Evolutionary conservation across 2,113 vertebrate genomes (phyloP).

Genomic region (Lepus americanus): DNA sequence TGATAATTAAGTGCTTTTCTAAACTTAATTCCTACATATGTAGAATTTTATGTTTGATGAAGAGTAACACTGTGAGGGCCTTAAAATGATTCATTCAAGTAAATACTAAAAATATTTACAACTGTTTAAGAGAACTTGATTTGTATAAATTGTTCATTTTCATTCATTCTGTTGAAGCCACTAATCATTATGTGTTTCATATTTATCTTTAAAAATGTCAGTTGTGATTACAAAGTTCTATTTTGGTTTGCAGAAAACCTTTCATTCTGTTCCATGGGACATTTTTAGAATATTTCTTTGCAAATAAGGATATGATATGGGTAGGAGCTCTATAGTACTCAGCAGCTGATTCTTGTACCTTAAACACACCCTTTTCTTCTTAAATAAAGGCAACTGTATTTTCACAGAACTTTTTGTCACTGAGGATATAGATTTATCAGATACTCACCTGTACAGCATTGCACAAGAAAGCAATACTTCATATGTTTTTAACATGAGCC

Average conservation of each 20-base stretch:
- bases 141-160: conserved; percentile 8
- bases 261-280: background rate
- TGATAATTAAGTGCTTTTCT: conserved; percentile 4
- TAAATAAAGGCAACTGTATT: background rate
- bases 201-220: conserved; percentile 45
- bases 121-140: background rate
- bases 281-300: conserved; percentile 40
- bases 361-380: background rate
- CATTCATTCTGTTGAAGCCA: conserved; percentile 32
- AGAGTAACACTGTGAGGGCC: background rate
- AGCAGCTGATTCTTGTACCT: background rate
- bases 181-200: conserved; percentile 37
- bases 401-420: conserved; percentile 35
- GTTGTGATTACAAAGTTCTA: conserved; percentile 3
- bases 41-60: conserved; percentile 49
- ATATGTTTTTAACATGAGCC: background rate
- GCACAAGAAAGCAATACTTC: conserved; percentile 14
- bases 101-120: conserved; percentile 51
- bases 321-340: background rate
- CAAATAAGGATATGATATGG: background rate
- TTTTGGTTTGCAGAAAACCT: conserved; percentile 34
- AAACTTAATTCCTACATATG: background rate
- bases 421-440: conserved; percentile 37
- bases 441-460: background rate
- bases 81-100: conserved; percentile 53